Conservation (phyloP, 2,888 invertebrate genomes). For the Lycophotia porphyrea region DNA sequence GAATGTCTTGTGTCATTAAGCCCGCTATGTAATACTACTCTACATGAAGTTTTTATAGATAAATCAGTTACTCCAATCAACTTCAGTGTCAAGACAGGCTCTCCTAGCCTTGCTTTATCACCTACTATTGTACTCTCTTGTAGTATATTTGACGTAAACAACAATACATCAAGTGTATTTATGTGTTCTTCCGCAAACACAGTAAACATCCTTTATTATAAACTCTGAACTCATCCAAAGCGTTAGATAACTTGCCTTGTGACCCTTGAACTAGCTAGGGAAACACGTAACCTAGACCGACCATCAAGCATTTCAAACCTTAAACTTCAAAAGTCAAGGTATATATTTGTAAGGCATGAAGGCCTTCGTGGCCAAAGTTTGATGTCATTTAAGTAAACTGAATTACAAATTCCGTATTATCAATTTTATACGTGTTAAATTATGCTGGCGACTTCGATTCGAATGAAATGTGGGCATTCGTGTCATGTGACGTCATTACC, state of each 20-base stretch:
- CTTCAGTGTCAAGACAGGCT: constrained; percentile 1
- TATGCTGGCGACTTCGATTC: constrained; percentile 37
- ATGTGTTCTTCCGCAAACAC: constrained; percentile 42
- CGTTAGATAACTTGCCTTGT: constrained; percentile 53
- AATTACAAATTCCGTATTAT: constrained; percentile 51
- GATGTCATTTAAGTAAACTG: constrained; percentile 46
- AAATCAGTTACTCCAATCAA: neutral
- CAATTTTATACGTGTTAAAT: constrained; percentile 38
- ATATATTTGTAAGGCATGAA: constrained; percentile 5
- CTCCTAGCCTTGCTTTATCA: neutral
- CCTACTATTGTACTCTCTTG: neutral
- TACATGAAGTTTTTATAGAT: neutral
- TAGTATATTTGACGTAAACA: constrained; percentile 23
- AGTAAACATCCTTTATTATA: constrained; percentile 34
- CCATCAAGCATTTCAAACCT: constrained; percentile 5
- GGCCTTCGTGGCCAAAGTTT: neutral
- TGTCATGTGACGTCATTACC: constrained; percentile 55
- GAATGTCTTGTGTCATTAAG: neutral
- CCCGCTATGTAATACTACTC: neutral
- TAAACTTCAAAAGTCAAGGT: constrained; percentile 4
- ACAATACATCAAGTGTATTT: constrained; percentile 8
- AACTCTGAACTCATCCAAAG: constrained; percentile 45
- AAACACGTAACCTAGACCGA: constrained; percentile 40
- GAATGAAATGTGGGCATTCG: constrained; percentile 40
- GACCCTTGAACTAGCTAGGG: constrained; percentile 56